Percentiles rank a stretch among this genome's conserved stretches.
Evolutionary conservation across 2,797 vertebrate genomes (phyloP).

Genomic region (Neosilurus mollespiculum): DNA sequence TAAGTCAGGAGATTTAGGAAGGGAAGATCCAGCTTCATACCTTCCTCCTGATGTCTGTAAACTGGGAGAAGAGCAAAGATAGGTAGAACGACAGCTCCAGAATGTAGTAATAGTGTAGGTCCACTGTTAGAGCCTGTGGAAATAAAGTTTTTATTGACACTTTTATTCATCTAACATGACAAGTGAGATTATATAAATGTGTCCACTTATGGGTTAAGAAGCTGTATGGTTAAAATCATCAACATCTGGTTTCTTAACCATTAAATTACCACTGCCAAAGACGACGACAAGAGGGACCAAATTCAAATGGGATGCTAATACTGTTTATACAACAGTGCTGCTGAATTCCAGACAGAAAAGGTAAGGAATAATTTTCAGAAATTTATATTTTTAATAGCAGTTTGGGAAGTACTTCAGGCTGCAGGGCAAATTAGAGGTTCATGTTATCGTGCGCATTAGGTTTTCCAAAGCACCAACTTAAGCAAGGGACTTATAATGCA

Average conservation of each 20-base stretch:
- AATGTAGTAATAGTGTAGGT: slow-evolving; percentile 96
- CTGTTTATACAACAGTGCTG: neutral
- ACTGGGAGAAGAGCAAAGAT: slow-evolving; percentile 95
- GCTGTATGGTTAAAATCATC: neutral
- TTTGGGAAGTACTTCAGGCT: neutral
- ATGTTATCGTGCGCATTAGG: neutral
- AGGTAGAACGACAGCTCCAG: slow-evolving; percentile 96
- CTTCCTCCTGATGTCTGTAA: slow-evolving; percentile 98
- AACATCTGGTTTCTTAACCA: neutral
- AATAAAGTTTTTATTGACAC: slow-evolving; percentile 44
- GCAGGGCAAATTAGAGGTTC: neutral
- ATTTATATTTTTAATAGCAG: neutral
- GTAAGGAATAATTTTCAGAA: neutral
- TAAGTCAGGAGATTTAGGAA: neutral
- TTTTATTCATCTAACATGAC: neutral
- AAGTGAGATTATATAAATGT: neutral
- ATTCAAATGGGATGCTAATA: neutral
- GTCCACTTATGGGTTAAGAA: neutral
- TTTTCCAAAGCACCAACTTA: neutral
- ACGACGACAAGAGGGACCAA: neutral
- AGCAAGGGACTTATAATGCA: neutral
- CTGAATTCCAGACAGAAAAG: neutral
- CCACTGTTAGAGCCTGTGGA: slow-evolving; percentile 87
- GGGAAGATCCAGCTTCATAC: slow-evolving; percentile 71
- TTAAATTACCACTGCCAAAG: neutral